Conservation (phyloP, 2,888 invertebrate genomes). For the Metallyticus violacea region DNA sequence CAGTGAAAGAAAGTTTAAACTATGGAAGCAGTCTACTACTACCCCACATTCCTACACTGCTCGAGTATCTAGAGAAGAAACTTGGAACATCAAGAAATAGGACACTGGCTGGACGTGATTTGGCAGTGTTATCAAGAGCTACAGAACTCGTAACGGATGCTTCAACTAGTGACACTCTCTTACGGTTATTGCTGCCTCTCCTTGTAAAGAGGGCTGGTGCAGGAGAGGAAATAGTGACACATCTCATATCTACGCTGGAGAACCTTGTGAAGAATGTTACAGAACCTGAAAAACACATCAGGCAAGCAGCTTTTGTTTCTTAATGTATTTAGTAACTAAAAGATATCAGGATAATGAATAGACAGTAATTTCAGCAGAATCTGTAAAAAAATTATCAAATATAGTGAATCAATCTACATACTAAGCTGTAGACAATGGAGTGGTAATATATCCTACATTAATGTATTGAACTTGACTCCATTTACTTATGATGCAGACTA, state of each 20-base stretch:
- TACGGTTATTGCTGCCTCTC: conserved; percentile 70
- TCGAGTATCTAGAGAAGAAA: conserved; percentile 66
- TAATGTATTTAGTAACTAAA: no score
- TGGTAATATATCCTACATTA: no score
- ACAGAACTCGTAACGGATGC: conserved; percentile 70
- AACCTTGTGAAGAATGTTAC: conserved; percentile 71
- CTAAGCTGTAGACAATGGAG: no score
- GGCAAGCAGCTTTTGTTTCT: conserved; percentile 42
- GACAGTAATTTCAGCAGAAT: no score
- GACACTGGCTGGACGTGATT: conserved; percentile 65
- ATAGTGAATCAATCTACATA: no score
- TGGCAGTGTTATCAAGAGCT: conserved; percentile 70
- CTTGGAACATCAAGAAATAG: conserved; percentile 57
- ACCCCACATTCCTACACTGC: conserved; percentile 68
- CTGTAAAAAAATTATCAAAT: no score
- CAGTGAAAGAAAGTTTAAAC: conserved; percentile 54
- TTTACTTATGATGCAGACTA: no score
- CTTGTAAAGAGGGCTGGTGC: conserved; percentile 61
- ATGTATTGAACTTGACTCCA: no score
- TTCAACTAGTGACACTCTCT: conserved; percentile 63
- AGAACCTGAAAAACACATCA: conserved; percentile 63
- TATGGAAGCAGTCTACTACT: conserved; percentile 71
- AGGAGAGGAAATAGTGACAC: conserved; percentile 66
- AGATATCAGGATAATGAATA: no score
- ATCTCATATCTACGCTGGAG: conserved; percentile 67